Conservation (phyloP, 2,888 invertebrate species). For the Myopa testacea region DNA sequence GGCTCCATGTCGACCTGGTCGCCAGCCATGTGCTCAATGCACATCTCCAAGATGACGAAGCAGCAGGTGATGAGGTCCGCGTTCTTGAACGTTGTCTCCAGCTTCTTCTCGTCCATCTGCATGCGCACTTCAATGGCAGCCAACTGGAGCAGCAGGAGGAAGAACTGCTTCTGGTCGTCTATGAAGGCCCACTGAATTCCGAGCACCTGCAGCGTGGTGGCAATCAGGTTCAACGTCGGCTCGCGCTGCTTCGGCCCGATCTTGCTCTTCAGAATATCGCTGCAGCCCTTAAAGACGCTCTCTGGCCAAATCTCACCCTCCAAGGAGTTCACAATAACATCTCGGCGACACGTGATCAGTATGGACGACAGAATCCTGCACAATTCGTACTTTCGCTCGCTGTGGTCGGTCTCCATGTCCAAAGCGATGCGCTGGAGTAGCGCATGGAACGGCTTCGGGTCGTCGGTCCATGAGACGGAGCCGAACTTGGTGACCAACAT, state of each 20-base stretch:
- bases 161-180: conserved; percentile 84
- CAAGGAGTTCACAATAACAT: conserved; percentile 74
- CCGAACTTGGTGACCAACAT: conserved; percentile 80
- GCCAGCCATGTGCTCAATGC: conserved; percentile 82
- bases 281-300: conserved; percentile 83
- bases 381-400: conserved; percentile 89
- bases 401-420: conserved; percentile 90
- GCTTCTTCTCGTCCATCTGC: conserved; percentile 88
- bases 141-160: conserved; percentile 86
- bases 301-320: conserved; percentile 84
- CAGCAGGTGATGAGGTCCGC: conserved; percentile 85
- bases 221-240: conserved; percentile 86
- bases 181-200: conserved; percentile 88
- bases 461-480: conserved; percentile 79
- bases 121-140: conserved; percentile 94
- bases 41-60: conserved; percentile 83
- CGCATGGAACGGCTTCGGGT: conserved; percentile 83
- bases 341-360: conserved; percentile 78
- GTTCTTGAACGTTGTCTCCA: conserved; percentile 82
- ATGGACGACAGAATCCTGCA: conserved; percentile 83
- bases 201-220: conserved; percentile 82
- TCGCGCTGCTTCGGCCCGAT: conserved; percentile 90
- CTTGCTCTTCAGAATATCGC: conserved; percentile 87
- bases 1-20: conserved; percentile 88
- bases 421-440: conserved; percentile 84